These are phyloP conservation scores for Perodicticus potto DNA, from an alignment of 2,797 vertebrate genomes.

Conservation along the genomic window DNA sequence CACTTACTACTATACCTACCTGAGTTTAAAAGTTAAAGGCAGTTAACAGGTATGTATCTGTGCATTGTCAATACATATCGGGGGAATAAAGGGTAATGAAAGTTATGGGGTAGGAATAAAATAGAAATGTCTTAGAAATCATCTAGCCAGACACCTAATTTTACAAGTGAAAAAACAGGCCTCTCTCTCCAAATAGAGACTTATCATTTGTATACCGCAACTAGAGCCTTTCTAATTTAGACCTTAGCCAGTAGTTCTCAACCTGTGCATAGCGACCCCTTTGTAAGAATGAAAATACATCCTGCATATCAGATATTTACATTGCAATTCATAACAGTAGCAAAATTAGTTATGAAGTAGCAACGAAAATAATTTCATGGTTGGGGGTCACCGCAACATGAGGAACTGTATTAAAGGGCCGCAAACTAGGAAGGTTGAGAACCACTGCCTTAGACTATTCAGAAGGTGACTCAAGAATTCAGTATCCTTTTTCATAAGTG, in stretches of 20 bases:
- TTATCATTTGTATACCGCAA: not conserved
- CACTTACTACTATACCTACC: conserved; percentile 2
- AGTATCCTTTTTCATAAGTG: conserved; percentile 42
- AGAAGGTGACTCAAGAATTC: conserved; percentile 26
- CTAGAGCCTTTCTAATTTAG: conserved; percentile 32
- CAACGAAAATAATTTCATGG: no score
- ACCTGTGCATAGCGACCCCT: no score
- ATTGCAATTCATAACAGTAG: no score
- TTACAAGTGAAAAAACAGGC: not conserved
- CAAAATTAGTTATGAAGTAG: no score
- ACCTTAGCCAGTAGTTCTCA: not conserved
- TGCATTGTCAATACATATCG: not conserved
- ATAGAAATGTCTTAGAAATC: conserved; percentile 6
- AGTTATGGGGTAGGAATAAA: conserved; percentile 26
- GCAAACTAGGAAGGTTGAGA: no score
- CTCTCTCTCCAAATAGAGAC: not conserved
- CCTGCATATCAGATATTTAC: no score
- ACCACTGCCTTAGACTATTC: not conserved
- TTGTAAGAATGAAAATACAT: no score
- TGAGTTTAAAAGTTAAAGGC: conserved; percentile 55
- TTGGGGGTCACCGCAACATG: no score
- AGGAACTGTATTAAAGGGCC: no score
- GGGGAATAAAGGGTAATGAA: conserved; percentile 31
- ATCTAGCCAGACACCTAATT: not conserved
- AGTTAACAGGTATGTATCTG: conserved; percentile 33